Base-by-base conservation (phyloP, 2,113 vertebrate genomes). In the Gambusia holbrooki region DNA sequence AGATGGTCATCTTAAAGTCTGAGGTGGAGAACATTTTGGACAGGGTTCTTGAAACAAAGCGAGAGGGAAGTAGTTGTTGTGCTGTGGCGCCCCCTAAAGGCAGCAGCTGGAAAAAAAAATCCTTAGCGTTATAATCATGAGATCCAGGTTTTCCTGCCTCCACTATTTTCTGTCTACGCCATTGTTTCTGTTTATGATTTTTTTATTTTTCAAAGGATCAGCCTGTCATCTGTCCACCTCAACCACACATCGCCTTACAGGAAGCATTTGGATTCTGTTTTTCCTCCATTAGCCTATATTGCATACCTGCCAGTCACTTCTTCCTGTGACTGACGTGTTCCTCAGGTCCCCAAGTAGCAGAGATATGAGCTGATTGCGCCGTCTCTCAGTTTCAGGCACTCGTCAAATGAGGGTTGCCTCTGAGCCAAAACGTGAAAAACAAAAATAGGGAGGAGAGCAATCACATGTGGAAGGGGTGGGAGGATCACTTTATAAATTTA, bases 301-400 rank as follows among this genome's bases (percentile, higher is more conserved):
- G 25, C 37, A 62, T 9, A 29, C 29, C 66, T 72, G 76, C 54
- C 70, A 68, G 4, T 62, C 64, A 67, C 69, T 48, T 63, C 62
- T 63, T 35, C 8, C 1, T 12, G 45, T 68, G 70, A 68, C 29
- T 73, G 77, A 73, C 30, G 19, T 28, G 29, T 30, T 35, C 58
- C 5, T 37, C 14, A 40, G 33, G 66, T 66, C 45, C 19, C 19
- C 25, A 6, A 35, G 54, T 25, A 37, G 69, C 69, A 15, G 7
- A 25, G 1, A 42, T 11, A 2, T 60, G 33, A 69, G 27, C 32
- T 35, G 10, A 35, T 25, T 69, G 66, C 29, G 13, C 37, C n/a
- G 61, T 35, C 75, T 63, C 51, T 61, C 48, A 80, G 11, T 28
- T 69, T 17, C 77, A 68, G 66, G 27, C 51, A 4, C 51, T 64